Base-by-base conservation (phyloP, 2,797 vertebrate genomes). In the Arnoldichthys spilopterus region DNA sequence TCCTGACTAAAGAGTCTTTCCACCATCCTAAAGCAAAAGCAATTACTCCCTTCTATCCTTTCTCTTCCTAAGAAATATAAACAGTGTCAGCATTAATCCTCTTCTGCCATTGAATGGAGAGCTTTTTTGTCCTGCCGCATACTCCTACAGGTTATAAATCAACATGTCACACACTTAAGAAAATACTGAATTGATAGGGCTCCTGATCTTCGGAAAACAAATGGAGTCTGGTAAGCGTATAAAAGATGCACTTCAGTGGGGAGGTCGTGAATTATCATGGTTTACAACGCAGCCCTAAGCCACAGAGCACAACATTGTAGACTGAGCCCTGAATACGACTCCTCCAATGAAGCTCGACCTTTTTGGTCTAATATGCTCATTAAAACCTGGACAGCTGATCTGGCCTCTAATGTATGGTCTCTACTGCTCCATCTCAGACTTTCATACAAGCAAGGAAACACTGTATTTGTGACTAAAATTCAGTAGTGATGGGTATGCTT, bases 141-240 rank as follows among this genome's bases (percentile, higher is more conserved):
- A 59, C 69, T 74, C 58, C 64, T 56, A 56, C 76, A 79, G 79
- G 74, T 77, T 72, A 76, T 85, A 83, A 85, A 85, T 83, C 79
- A 83, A 67, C 54, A 51, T 69, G 84, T 80, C 77, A 72, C 79
- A 77, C 74, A 79, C 82, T 82, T 83, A 54, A 77, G 82, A 68
- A 74, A 79, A 77, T 30, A 69, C 68, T 49, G 61, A 85, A 79
- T 49, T 77, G 61, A 85, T 82, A 58, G 70, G 77, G 54, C 77
- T 54, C 67, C 22, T 6, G 5, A 66, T 78, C 63, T 83, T 45
- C 74, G 76, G 79, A 85, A n/a, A 77, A 83, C 80, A 24, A 82
- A 85, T 85, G 82, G 56, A 16, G 32, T 58, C 59, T 71, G 63
- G 51, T 81, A 83, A 68, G 63, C 54, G 63, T 78, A 34, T 80